phyloP scores from a whole-genome alignment of 2,113 vertebrate genomes.

The Oreochromis aureus region DNA sequence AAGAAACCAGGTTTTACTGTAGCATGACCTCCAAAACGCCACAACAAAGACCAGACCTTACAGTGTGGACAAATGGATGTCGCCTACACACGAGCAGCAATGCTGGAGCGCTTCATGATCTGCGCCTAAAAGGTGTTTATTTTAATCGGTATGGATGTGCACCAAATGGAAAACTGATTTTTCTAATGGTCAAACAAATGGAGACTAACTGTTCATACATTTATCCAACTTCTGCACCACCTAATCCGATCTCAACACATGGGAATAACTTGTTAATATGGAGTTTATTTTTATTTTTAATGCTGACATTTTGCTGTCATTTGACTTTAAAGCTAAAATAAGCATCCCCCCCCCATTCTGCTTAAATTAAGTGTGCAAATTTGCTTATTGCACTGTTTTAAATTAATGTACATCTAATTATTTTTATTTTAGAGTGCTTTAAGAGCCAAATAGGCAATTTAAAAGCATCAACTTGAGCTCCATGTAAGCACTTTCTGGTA shows the following conservation, averaged over 20 bases:
- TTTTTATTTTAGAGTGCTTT: background rate
- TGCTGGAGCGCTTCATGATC: background rate
- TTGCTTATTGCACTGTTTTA: background rate
- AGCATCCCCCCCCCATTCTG: fast-evolving
- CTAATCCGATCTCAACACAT: fast-evolving
- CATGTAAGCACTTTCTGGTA: background rate
- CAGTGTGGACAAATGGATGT: background rate
- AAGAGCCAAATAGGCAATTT: fast-evolving
- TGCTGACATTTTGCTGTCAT: background rate
- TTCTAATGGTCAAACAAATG: fast-evolving
- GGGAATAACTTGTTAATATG: background rate
- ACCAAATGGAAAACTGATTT: background rate
- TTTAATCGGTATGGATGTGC: background rate
- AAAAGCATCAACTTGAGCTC: background rate
- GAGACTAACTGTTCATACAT: background rate
- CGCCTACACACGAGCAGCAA: fast-evolving
- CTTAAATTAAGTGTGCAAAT: background rate
- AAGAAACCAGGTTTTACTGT: background rate
- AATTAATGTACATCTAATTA: fast-evolving
- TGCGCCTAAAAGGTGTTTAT: background rate
- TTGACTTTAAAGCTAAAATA: background rate
- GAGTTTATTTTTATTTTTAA: background rate
- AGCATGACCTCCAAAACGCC: slow-evolving; percentile 21
- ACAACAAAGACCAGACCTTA: slow-evolving; percentile 53
- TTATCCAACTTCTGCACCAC: background rate